Percentiles rank a stretch among this genome's conserved stretches.
Conservation (phyloP, 1,140 invertebrate species). For the Brachionus asplanchnoidis region DNA sequence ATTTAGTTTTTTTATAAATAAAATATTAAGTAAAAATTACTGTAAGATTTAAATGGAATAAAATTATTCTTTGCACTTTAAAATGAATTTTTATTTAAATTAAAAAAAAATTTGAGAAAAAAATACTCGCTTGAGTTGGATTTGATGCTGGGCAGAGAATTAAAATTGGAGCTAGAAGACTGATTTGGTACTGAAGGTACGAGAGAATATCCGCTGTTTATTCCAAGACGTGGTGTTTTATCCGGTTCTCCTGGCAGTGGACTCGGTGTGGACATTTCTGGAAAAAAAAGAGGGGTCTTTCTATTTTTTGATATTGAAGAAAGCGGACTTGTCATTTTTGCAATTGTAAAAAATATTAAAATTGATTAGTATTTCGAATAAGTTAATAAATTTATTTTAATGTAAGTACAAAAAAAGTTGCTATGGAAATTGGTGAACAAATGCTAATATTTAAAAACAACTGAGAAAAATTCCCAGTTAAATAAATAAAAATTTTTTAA, state of each 20-base stretch:
- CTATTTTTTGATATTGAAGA: background rate
- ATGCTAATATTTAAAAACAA: background rate
- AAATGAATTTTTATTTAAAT: background rate
- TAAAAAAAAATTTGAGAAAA: background rate
- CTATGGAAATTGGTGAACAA: background rate
- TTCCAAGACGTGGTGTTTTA: background rate
- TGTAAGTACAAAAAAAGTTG: background rate
- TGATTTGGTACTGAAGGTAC: background rate
- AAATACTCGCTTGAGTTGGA: background rate
- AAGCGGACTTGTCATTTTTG: conserved; percentile 9
- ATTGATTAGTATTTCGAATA: background rate
- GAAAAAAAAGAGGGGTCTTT: conserved; percentile 8
- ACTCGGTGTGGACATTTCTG: background rate
- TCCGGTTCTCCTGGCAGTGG: background rate
- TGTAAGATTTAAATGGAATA: background rate
- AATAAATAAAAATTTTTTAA: too few relatives aligned
- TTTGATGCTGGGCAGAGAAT: background rate
- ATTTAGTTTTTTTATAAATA: background rate
- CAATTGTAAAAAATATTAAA: background rate
- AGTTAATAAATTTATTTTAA: background rate
- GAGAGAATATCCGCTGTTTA: background rate
- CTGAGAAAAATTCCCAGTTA: background rate
- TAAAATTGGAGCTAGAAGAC: background rate
- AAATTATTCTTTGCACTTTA: background rate
- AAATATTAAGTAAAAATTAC: background rate